Evolutionary conservation across 2,888 invertebrate species (phyloP).

Genomic region (Troilus luridus): DNA sequence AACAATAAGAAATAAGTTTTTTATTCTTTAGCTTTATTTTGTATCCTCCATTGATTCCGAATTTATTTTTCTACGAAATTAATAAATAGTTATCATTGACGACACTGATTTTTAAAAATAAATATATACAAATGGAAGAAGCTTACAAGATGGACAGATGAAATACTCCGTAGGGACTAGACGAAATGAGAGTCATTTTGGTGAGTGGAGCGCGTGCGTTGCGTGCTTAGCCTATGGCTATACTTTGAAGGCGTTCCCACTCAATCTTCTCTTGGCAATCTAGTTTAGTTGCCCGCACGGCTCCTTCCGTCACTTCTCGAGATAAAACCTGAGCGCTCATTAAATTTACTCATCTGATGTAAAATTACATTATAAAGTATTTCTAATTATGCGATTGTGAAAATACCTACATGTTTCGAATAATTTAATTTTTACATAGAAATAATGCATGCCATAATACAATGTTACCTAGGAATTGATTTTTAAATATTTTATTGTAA

Average conservation of each 20-base stretch:
- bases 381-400: no score
- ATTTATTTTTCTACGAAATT: no score
- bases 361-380: no score
- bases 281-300: background rate
- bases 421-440: no score
- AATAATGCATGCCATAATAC: no score
- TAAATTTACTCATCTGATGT: background rate
- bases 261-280: slow-evolving; percentile 39
- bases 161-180: background rate
- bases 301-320: background rate
- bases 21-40: no score
- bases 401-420: no score
- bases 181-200: slow-evolving; percentile 22
- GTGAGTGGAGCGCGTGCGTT: background rate
- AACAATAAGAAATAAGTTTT: no score
- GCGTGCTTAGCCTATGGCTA: slow-evolving; percentile 33
- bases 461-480: no score
- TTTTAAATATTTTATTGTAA: no score
- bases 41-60: no score
- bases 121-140: background rate
- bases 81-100: background rate
- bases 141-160: background rate
- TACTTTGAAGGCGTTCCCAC: slow-evolving; percentile 38
- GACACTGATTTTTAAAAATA: background rate
- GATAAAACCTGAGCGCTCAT: background rate